Conservation (phyloP, 2,888 invertebrate genomes). For the Stenodera caucasica region DNA sequence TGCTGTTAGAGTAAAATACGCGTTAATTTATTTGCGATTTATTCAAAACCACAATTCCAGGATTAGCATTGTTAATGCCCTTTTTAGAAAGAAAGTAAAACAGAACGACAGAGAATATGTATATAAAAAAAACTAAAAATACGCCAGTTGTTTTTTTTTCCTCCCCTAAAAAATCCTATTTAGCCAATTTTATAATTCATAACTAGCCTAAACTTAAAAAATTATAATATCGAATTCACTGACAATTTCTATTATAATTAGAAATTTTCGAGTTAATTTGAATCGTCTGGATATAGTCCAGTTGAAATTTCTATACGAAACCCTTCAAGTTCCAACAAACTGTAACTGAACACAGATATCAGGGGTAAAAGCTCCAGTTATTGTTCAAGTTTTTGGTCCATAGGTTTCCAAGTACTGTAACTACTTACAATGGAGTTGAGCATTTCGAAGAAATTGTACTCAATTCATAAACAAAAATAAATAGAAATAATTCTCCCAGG, state of each 20-base stretch:
- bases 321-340: background rate
- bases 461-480: no score
- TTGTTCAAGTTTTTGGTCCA: constrained; percentile 2
- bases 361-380: background rate
- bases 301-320: background rate
- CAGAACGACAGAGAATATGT: background rate
- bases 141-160: no score
- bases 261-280: background rate
- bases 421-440: background rate
- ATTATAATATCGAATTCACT: no score
- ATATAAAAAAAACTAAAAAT: background rate
- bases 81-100: background rate
- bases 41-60: constrained; percentile 20
- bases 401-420: background rate
- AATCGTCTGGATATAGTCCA: background rate
- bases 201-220: no score
- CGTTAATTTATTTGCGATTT: constrained; percentile 27
- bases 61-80: constrained; percentile 26
- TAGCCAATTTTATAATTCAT: no score
- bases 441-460: no score
- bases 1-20: constrained; percentile 1
- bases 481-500: no score
- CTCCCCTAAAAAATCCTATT: no score
- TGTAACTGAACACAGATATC: background rate
- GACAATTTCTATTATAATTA: background rate